Evolutionary conservation across 2,797 vertebrate genomes (phyloP), one percentile per base, ranked within the genome.

Genomic region (Rhinogobio ventralis): DNA sequence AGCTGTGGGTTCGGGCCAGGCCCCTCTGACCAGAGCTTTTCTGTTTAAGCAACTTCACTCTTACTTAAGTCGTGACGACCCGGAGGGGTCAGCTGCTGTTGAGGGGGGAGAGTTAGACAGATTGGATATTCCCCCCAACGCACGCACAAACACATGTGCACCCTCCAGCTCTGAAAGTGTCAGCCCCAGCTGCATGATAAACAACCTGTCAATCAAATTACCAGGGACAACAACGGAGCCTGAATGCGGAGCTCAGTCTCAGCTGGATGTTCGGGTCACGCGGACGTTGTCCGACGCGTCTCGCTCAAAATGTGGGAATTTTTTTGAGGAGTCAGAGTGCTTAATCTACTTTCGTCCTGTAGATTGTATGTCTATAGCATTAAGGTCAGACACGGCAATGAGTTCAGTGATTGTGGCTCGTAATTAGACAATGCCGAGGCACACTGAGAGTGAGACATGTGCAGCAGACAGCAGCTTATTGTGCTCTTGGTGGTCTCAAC

Each of bases 1-100:
- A 96, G 96, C 95, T 95, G 95, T 94, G 91, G 89, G 92, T 90
- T 90, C 86, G 36, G 87, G 71, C 74, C 67, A 17, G 78, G 90
- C 90, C 92, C 92, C 91, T 90, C 88, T 89, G 91, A 94, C 92
- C 93, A 90, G 79, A 30, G 89, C 92, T 93, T 91, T 91, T 92
- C 94, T 95, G 94, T 95, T 94, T 95, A 93, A 89, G 92, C 87
- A 95, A 94, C 95, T 95, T 96, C 95, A 95, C 94, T 95, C 94
- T 94, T 95, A 95, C 94, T 95, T 95, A 95, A 95, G 94, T 94
- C 93, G 90, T 81, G 92, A 90, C 94, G 95, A 95, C 95, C 94
- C 91, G 80, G 89, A 85, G 92, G 93, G 94, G 95, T 95, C 94
- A 94, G 91, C 64, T 94, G 91, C 92, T 93, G 93, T 74, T 83